phyloP scores from a whole-genome alignment of 1,140 invertebrate species.

The Spodoptera litura region DNA sequence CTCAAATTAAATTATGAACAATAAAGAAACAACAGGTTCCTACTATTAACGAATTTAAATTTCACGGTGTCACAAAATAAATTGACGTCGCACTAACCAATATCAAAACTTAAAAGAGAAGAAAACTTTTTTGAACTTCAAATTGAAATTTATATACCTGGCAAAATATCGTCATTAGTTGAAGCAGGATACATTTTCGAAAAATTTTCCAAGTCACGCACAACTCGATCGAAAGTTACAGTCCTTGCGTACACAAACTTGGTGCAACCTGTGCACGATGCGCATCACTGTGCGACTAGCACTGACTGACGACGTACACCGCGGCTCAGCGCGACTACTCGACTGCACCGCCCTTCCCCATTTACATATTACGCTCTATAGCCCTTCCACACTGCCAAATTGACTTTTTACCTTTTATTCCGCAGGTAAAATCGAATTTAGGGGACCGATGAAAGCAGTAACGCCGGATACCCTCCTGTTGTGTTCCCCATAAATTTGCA shows the following conservation, averaged over 20 bases:
- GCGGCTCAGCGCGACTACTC: constrained; percentile 58
- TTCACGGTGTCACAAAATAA: no score
- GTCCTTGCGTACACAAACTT: constrained; percentile 55
- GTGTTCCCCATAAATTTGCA: constrained; percentile 40
- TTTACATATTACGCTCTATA: constrained; percentile 82
- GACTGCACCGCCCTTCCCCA: constrained; percentile 83
- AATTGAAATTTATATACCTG: constrained; percentile 64
- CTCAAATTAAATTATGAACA: no score
- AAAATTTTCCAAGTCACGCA: constrained; percentile 52
- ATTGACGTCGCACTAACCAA: no score
- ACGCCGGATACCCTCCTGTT: constrained; percentile 62
- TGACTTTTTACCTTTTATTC: constrained; percentile 86
- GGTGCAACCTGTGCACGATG: constrained; percentile 53
- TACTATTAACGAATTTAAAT: no score
- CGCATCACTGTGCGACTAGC: constrained; percentile 56
- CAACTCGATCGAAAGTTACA: constrained; percentile 52
- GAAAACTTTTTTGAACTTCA: no score
- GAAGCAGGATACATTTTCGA: constrained; percentile 77
- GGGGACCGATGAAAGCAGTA: constrained; percentile 76
- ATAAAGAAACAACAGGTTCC: no score
- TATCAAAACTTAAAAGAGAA: no score
- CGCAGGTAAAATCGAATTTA: constrained; percentile 80
- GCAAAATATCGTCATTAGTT: constrained; percentile 71
- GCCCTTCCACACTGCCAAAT: constrained; percentile 83
- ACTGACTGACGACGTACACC: constrained; percentile 65